Evolutionary conservation across 2,797 vertebrate genomes (phyloP), one percentile per base, ranked within the genome.

Genomic region (Capromys pilorides): DNA sequence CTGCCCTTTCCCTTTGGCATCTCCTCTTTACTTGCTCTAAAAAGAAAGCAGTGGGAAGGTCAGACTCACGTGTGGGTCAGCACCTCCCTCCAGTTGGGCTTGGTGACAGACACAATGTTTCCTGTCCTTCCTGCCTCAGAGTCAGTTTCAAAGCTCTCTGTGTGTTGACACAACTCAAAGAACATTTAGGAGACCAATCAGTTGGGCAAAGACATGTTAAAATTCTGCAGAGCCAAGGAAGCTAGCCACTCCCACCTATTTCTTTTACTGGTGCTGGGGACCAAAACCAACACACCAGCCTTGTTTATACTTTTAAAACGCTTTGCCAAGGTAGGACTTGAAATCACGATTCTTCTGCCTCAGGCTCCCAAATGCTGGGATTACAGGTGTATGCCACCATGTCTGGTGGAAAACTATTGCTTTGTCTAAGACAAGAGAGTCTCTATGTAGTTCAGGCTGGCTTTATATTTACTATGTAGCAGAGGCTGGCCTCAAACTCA

Each of bases 141-240:
- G 31, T 39, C 26, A 2, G 13, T 88, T 88, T 92, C 66, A 39
- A 81, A 94, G 36, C 75, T 62, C 75, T 62, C 18, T 7, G 2
- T 41, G 28, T 79, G n/a, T 83, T 80, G 77, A 22, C 41, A 41
- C 86, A 78, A 75, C 77, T 80, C 92, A 36, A 94, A 90, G 33
- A 81, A 57, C 54, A 8, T 91, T 91, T 87, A 88, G 81, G 75
- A 82, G 33, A 73, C 31, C n/a, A 14, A 61, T 45, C 14, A 36
- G 28, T 54, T 81, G 51, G 3, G 18, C 86, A 71, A 88, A 51
- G 92, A 75, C n/a, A 82, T 57, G 78, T 39, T 73, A 26, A 87
- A 82, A 90, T 88, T 36, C 41, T 51, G 6, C 10, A 49, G 41
- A 64, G n/a, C 85, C 28, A 41, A 82, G 57, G 13, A 73, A 73